Percentiles rank a stretch among this genome's conserved stretches.
Evolutionary conservation across 2,797 vertebrate genomes (phyloP).

Genomic region (Eleutherodactylus coqui): DNA sequence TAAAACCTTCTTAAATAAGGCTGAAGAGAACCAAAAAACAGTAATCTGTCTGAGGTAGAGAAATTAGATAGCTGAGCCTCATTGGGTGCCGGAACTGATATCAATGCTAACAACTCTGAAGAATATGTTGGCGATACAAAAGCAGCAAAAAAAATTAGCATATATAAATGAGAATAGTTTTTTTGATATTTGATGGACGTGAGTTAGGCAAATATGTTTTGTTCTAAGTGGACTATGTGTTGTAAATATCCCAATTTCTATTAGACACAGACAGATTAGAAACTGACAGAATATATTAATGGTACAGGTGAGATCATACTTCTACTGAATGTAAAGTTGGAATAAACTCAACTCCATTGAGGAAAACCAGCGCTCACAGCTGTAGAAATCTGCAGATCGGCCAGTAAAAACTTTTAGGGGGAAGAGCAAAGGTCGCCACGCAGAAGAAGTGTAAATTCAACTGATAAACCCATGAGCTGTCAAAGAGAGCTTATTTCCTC

Average conservation of each 20-base stretch:
- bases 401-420: conserved; percentile 1
- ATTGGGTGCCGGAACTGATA: no score
- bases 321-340: not conserved
- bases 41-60: no score
- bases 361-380: conserved; percentile 16
- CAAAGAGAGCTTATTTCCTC: not conserved
- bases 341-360: not conserved
- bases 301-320: not conserved
- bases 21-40: no score
- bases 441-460: not conserved
- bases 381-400: not conserved
- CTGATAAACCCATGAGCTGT: not conserved
- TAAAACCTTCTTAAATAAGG: no score
- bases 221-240: not conserved
- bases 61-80: no score
- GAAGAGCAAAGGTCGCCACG: not conserved
- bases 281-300: not conserved
- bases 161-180: not conserved
- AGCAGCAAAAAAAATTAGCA: not conserved
- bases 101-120: no score
- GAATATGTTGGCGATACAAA: no score
- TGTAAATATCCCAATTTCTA: not conserved
- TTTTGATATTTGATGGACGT: not conserved
- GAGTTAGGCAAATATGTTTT: not conserved
- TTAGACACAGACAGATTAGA: not conserved